phyloP scores from a whole-genome alignment of 2,888 invertebrate species.

The Eupithecia tripunctaria region DNA sequence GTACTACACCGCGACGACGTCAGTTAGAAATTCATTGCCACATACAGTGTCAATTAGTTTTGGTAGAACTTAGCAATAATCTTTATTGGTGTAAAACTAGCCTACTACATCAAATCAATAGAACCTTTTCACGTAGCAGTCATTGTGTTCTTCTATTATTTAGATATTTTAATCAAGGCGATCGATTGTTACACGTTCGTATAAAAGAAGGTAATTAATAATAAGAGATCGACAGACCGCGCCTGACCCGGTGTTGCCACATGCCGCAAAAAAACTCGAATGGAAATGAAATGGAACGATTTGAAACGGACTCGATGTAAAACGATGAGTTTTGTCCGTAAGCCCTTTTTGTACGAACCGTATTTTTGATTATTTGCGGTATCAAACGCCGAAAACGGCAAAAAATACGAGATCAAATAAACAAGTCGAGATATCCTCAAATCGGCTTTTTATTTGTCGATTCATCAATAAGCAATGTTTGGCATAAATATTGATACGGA shows the following conservation, averaged over 20 bases:
- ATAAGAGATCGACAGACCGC: conserved; percentile 69
- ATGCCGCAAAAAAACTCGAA: conserved; percentile 78
- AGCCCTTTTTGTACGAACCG: conserved; percentile 72
- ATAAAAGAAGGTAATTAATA: conserved; percentile 84
- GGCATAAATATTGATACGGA: conserved; percentile 44
- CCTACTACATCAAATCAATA: conserved; percentile 25
- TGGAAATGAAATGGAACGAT: conserved; percentile 78
- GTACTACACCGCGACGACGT: not conserved
- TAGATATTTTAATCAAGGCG: conserved; percentile 83
- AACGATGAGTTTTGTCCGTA: conserved; percentile 69
- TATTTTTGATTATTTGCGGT: conserved; percentile 71
- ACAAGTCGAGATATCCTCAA: conserved; percentile 56
- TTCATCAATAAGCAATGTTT: conserved; percentile 46
- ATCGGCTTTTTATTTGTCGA: conserved; percentile 46
- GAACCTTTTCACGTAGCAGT: conserved; percentile 57
- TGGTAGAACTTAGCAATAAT: not conserved
- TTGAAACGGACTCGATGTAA: conserved; percentile 77
- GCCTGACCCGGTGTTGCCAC: conserved; percentile 65
- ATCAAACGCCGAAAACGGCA: conserved; percentile 53
- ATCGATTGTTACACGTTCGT: conserved; percentile 75
- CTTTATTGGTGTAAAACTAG: not conserved
- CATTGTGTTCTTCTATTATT: conserved; percentile 76
- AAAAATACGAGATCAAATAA: conserved; percentile 52
- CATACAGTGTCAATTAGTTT: not conserved
- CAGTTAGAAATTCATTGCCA: not conserved